phyloP scores from a whole-genome alignment of 2,888 invertebrate genomes.

The Desoria tigrina region DNA sequence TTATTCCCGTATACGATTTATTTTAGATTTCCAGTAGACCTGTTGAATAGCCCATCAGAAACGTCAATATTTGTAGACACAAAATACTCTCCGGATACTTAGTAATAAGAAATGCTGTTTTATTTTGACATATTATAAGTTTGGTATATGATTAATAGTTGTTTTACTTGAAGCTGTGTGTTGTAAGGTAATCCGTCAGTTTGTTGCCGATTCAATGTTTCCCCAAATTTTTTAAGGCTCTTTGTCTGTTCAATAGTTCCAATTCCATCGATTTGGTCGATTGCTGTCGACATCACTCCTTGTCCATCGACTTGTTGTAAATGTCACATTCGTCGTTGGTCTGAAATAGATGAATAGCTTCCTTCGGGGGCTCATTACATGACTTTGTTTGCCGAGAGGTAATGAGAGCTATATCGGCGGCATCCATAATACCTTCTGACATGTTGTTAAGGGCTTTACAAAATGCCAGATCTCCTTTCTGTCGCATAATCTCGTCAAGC shows the following conservation, averaged over 20 bases:
- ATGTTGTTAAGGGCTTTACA: conserved; percentile 35
- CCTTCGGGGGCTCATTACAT: neutral
- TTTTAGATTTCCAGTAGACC: conserved; percentile 34
- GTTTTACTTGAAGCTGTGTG: conserved; percentile 20
- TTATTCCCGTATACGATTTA: conserved; percentile 23
- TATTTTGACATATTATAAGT: too few species aligned
- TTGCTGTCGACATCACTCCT: neutral
- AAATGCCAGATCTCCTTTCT: conserved; percentile 34
- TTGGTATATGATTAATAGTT: too few species aligned
- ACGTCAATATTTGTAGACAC: too few species aligned
- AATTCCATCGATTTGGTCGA: too few species aligned
- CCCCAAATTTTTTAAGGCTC: too few species aligned
- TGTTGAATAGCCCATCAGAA: conserved; percentile 47
- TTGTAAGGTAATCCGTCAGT: conserved; percentile 21
- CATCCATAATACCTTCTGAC: conserved; percentile 26
- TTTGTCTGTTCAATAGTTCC: too few species aligned
- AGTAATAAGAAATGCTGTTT: too few species aligned
- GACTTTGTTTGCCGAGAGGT: neutral
- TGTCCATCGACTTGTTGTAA: conserved; percentile 21
- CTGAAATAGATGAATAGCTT: too few species aligned
- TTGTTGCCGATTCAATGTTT: conserved; percentile 5
- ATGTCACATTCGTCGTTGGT: conserved; percentile 24
- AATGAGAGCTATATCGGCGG: conserved; percentile 14
- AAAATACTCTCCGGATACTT: too few species aligned
- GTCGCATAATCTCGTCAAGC: too few species aligned